phyloP scores from a whole-genome alignment of 2,888 invertebrate genomes.

The Synergus laeviventris region DNA sequence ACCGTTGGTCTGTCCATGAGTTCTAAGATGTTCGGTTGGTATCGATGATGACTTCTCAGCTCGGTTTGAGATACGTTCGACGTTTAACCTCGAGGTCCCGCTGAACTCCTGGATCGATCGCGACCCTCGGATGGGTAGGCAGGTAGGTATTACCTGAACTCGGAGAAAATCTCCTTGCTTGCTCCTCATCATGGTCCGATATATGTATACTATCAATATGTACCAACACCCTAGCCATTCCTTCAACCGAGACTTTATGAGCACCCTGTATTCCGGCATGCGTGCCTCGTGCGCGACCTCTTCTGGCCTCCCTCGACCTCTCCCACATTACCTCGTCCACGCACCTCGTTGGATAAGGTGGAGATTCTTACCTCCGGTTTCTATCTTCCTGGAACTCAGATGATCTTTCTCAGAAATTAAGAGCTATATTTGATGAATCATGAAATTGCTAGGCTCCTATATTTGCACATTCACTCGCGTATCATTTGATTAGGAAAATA shows the following conservation, averaged over 20 bases:
- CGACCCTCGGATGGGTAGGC: slow-evolving; percentile 37
- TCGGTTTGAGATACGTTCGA: slow-evolving; percentile 62
- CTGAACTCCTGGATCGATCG: slow-evolving; percentile 53
- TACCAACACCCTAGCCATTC: slow-evolving; percentile 46
- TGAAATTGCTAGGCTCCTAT: not conserved
- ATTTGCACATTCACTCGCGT: not conserved
- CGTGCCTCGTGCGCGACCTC: slow-evolving; percentile 65
- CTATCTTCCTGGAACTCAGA: slow-evolving; percentile 20
- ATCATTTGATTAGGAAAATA: slow-evolving; percentile 10
- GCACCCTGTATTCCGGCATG: slow-evolving; percentile 67
- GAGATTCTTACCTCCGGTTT: slow-evolving; percentile 31
- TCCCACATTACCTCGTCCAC: slow-evolving; percentile 69
- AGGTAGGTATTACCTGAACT: slow-evolving; percentile 58
- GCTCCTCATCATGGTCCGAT: slow-evolving; percentile 37
- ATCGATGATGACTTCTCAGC: slow-evolving; percentile 35
- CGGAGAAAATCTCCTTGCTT: slow-evolving; percentile 57
- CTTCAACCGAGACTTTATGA: slow-evolving; percentile 67
- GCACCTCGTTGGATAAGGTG: slow-evolving; percentile 49
- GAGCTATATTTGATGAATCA: slow-evolving; percentile 24
- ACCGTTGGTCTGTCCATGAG: slow-evolving; percentile 24
- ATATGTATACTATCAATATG: slow-evolving; percentile 19
- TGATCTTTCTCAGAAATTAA: slow-evolving; percentile 25
- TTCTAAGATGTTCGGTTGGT: slow-evolving; percentile 16
- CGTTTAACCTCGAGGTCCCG: slow-evolving; percentile 61
- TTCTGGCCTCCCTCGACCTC: slow-evolving; percentile 64